phyloP scores from a whole-genome alignment of 2,797 vertebrate species.

The Cheirogaleus major region DNA sequence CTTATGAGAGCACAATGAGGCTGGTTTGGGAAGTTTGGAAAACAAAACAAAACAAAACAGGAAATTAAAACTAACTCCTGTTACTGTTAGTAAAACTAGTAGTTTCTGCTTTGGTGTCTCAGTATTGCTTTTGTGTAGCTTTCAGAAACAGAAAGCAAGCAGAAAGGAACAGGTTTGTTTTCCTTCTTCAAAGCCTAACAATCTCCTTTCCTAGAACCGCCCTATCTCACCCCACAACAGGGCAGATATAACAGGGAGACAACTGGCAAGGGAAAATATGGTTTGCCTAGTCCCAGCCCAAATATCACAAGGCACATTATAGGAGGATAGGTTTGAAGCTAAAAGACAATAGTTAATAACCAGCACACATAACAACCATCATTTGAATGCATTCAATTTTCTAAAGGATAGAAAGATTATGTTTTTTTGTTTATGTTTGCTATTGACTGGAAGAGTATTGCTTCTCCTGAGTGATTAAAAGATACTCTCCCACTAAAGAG shows the following conservation, averaged over 20 bases:
- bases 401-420: not conserved
- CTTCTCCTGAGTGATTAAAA: not conserved
- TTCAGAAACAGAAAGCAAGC: not conserved
- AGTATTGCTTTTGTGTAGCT: not conserved
- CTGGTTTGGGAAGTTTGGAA: not conserved
- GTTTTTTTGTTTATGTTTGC: not conserved
- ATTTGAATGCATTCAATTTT: not conserved
- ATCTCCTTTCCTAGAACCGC: no score
- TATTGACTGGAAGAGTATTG: not conserved
- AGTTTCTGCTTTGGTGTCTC: not conserved
- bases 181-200: not conserved
- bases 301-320: not conserved
- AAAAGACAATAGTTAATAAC: not conserved
- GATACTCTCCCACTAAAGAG: not conserved
- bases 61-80: not conserved
- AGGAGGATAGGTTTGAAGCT: not conserved
- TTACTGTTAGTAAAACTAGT: not conserved
- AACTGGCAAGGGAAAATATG: no score
- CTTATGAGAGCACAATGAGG: accelerated
- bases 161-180: not conserved
- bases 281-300: not conserved
- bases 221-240: accelerated
- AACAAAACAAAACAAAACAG: not conserved
- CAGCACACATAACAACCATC: not conserved
- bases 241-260: not conserved